Evolutionary conservation across 2,888 invertebrate genomes (phyloP), one percentile per base, ranked within the genome.

Genomic region (Eretmocerus hayati): DNA sequence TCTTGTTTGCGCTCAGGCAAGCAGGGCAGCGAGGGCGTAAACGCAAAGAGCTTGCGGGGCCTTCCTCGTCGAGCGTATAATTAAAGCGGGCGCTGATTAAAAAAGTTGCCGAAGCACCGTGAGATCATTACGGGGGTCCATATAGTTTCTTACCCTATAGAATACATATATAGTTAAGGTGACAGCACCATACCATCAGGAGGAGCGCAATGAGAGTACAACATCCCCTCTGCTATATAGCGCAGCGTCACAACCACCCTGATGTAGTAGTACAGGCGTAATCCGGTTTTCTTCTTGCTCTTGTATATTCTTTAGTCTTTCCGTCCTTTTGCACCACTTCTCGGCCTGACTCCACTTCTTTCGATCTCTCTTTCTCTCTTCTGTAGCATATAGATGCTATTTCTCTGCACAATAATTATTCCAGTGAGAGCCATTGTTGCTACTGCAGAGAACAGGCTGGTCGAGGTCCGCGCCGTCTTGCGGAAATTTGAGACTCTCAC

Each of bases 71-170:
- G 67, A 66, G 62, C 67, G 65, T 68, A 67, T 69, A 69, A 69
- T 69, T 69, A 67, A 68, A 69, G 65, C 63, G 62, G 63, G 64
- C 66, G 67, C 67, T 69, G 68, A 69, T 69, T 69, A 69, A 69
- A 69, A 69, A 69, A 69, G 67, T 69, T 69, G 65, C 66, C 62
- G 59, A 61, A n/a, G n/a, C 62, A 58, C 62, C 63, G 64, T 67
- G 67, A 69, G 68, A 67, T 69, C 68, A 69, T 69, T 69, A 69
- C 63, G 62, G 61, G 36, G 45, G 21, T 35, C 37, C 8, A 42
- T 13, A n/a, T n/a, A n/a, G n/a, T n/a, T n/a, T n/a, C n/a, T n/a
- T n/a, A n/a, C n/a, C n/a, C n/a, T n/a, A n/a, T n/a, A n/a, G n/a
- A n/a, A n/a, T n/a, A n/a, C 30, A n/a, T n/a, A n/a, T n/a, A n/a